phyloP scores from a whole-genome alignment of 2,113 vertebrate species.

The Nerophis ophidion region DNA sequence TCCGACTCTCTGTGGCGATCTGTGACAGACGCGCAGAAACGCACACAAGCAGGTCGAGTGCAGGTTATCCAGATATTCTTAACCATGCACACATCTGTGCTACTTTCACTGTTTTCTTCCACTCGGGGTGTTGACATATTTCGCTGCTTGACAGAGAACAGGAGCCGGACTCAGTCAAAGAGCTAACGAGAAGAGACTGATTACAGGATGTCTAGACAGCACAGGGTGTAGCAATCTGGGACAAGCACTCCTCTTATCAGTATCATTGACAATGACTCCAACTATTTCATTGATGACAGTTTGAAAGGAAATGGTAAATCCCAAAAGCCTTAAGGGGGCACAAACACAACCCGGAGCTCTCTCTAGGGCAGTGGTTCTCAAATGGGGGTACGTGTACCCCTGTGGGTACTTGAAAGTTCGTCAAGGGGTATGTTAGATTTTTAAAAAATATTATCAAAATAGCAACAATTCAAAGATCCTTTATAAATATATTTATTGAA shows the following conservation, averaged over 20 bases:
- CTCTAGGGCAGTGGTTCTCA: too few species aligned
- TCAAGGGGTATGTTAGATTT: too few species aligned
- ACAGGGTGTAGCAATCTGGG: background rate
- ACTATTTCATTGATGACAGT: too few species aligned
- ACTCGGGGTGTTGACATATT: constrained; percentile 16
- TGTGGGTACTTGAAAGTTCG: too few species aligned
- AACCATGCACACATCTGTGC: background rate
- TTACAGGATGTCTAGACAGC: constrained; percentile 11
- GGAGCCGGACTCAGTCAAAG: background rate
- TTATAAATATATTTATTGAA: too few species aligned
- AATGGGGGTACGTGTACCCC: too few species aligned
- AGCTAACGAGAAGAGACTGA: constrained; percentile 10
- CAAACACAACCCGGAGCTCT: too few species aligned
- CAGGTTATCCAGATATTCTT: too few species aligned
- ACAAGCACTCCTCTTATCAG: background rate
- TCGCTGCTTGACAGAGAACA: constrained; percentile 10
- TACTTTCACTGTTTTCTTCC: constrained; percentile 1
- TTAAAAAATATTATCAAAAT: too few species aligned
- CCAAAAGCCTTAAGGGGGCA: too few species aligned
- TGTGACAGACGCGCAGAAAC: constrained; percentile 20
- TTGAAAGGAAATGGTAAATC: too few species aligned
- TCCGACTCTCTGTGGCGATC: constrained; percentile 3
- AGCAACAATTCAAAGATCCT: too few species aligned
- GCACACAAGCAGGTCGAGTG: background rate
- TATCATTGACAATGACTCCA: background rate